These are phyloP conservation scores for Semotilus atromaculatus DNA, from an alignment of 2,797 vertebrate species.

Conservation along the genomic window DNA sequence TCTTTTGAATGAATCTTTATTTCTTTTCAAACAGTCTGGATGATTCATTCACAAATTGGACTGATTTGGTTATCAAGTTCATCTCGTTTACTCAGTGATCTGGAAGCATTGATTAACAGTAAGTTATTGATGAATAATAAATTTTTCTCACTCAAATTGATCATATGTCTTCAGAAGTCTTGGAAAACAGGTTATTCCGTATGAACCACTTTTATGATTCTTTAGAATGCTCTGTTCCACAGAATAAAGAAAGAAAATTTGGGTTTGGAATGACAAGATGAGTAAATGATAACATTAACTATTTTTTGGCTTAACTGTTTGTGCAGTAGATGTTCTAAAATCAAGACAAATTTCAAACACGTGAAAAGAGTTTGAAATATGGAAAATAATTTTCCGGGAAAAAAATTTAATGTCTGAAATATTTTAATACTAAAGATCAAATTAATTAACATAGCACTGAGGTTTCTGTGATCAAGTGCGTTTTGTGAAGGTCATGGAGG, in stretches of 20 bases:
- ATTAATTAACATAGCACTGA: slow-evolving; percentile 26
- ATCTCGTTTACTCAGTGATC: background rate
- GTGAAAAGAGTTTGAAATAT: background rate
- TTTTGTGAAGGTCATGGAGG: slow-evolving; percentile 42
- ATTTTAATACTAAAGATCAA: background rate
- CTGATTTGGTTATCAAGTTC: background rate
- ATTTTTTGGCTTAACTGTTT: background rate
- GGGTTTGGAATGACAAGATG: background rate
- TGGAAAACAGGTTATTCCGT: background rate
- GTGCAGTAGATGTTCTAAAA: slow-evolving; percentile 1
- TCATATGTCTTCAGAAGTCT: background rate
- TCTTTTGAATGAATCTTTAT: slow-evolving; percentile 7
- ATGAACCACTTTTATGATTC: background rate
- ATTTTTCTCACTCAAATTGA: background rate
- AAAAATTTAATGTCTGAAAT: background rate
- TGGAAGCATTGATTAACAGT: background rate
- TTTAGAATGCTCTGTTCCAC: background rate
- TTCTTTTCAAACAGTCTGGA: too few species aligned
- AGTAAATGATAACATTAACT: background rate
- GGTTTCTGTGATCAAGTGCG: slow-evolving; percentile 8
- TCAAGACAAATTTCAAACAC: slow-evolving; percentile 7
- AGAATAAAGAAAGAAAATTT: slow-evolving; percentile 7
- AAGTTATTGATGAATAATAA: background rate
- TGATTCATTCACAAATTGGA: background rate
- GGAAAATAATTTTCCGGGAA: background rate